These are phyloP conservation scores for Aegotheles bennettii DNA, from an alignment of 2,113 vertebrate genomes.

Conservation along the genomic window DNA sequence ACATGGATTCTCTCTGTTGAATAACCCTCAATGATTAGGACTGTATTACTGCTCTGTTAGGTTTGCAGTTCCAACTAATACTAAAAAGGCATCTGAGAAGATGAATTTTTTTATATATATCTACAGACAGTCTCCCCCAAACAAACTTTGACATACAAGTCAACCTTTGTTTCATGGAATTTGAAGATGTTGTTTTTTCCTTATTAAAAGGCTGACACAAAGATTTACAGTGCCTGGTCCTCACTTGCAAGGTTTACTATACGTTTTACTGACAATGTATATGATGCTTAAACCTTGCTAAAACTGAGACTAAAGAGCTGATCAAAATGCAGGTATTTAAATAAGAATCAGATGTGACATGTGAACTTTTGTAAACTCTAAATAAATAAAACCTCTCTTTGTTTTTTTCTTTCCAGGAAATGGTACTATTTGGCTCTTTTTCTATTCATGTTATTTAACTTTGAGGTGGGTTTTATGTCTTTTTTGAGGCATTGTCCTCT, in stretches of 20 bases:
- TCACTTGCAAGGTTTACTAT: background rate
- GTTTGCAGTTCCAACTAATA: background rate
- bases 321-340: background rate
- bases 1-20: background rate
- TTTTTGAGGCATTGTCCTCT: background rate
- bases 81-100: background rate
- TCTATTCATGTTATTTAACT: background rate
- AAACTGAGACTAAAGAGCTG: background rate
- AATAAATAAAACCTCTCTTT: rapidly evolving
- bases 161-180: background rate
- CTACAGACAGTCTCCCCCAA: background rate
- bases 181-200: background rate
- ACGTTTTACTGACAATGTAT: background rate
- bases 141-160: background rate
- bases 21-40: background rate
- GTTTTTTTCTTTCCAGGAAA: rapidly evolving
- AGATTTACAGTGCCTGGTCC: background rate
- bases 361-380: background rate
- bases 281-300: background rate
- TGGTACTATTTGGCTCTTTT: background rate
- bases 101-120: background rate
- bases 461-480: background rate
- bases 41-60: background rate
- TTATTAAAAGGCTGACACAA: background rate
- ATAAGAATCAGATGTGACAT: background rate